Conservation (phyloP, 2,113 vertebrate species). For the Tonatia bakeri region DNA sequence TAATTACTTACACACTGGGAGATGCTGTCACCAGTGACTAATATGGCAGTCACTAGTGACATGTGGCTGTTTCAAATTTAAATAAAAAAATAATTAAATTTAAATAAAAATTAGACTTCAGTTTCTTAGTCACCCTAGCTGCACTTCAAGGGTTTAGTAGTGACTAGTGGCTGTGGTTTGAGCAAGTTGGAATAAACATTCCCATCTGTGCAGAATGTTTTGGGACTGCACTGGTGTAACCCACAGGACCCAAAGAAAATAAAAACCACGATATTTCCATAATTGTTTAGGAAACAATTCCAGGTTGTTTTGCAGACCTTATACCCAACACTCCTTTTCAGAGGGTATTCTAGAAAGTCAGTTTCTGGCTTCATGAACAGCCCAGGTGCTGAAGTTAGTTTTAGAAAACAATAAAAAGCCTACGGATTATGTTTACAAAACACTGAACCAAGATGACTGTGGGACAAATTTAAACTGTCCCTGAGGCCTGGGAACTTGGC, state of each 20-base stretch:
- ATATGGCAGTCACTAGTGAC: not conserved
- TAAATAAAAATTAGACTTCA: not conserved
- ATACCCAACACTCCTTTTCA: not conserved
- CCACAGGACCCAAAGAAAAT: not conserved
- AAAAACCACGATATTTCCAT: not conserved
- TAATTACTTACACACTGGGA: not conserved
- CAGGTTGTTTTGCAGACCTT: constrained; percentile 27
- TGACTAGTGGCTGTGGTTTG: not conserved
- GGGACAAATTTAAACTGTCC: constrained; percentile 10
- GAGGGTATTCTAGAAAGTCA: not conserved
- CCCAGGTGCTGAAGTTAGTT: constrained; percentile 19
- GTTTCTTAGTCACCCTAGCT: not conserved
- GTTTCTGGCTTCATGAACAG: not conserved
- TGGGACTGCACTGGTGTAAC: not conserved
- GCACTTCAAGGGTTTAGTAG: not conserved
- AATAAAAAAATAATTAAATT: not conserved
- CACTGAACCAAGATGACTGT: not conserved
- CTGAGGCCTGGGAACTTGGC: not conserved
- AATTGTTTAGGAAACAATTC: constrained; percentile 23
- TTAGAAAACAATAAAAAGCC: constrained; percentile 21
- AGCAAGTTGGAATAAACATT: not conserved
- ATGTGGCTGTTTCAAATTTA: not conserved
- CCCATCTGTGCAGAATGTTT: not conserved
- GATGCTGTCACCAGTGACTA: not conserved
- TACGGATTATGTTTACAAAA: constrained; percentile 39